Base-by-base conservation (phyloP, 2,113 vertebrate species). In the Ciconia stormi region DNA sequence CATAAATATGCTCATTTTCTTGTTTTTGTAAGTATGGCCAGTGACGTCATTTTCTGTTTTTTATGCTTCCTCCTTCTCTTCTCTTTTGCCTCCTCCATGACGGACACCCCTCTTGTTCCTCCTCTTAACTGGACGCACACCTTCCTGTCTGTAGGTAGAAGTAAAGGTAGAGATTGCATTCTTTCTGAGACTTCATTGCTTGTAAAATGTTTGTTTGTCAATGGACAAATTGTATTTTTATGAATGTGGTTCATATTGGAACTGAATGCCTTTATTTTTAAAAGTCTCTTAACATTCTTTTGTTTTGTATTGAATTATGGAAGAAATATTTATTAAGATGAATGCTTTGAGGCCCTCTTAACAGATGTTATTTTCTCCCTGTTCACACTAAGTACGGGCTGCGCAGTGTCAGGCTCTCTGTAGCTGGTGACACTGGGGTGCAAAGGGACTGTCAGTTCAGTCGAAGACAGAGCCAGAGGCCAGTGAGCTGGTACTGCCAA, bases 141-240 rank as follows among this genome's bases (percentile, higher is more conserved):
- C 98, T 98, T 98, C 98, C 94, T 98, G 94, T 97, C 97, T 98
- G 93, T 99, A 99, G 99, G 99, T 99, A 99, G 99, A 99, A 99
- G 99, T 98, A 99, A 99, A 99, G 99, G 99, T 99, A 99, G 98
- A 98, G 94, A 97, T 93, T 56, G 59, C 95, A 98, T 98, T 98
- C 88, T 97, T 98, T 95, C 42, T 97, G 73, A 94, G 79, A 93
- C 65, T 95, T 91, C 27, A 11, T 95, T 98, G 59, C 66, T 82
- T 95, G 44, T 92, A 52, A 95, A 97, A 83, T 96, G 81, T 88
- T 95, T n/a, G 32, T 85, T 73, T 86, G 9, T 89, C 52, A 53
- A n/a, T 55, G 29, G 53, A 46, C 29, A 70, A 95, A 73, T 82
- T 72, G 40, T 94, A 40, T 92, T 95, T 89, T 94, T 80, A 92